These are phyloP conservation scores for Gymnocypris eckloni DNA, from an alignment of 2,797 vertebrate genomes.

Conservation along the genomic window DNA sequence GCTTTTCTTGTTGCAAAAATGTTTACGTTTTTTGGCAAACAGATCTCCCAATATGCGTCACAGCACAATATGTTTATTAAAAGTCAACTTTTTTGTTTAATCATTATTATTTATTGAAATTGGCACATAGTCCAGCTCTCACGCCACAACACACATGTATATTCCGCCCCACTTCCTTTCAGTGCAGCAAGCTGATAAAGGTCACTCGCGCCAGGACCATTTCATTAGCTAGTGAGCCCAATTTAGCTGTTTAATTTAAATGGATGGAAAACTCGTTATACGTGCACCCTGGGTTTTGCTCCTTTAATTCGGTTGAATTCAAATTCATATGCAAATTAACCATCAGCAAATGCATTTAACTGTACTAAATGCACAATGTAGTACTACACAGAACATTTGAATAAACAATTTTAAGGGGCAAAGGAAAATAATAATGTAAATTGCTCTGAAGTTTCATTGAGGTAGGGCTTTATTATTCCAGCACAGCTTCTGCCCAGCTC, in stretches of 20 bases:
- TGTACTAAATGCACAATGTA: conserved; percentile 54
- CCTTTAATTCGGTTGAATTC: conserved; percentile 59
- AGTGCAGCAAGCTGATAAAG: conserved; percentile 61
- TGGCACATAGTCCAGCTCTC: conserved; percentile 31
- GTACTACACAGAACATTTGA: conserved; percentile 39
- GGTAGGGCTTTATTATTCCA: conserved; percentile 51
- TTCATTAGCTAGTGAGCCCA: conserved; percentile 69
- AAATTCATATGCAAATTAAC: conserved; percentile 67
- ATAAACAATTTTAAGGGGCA: conserved; percentile 40
- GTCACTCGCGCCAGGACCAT: conserved; percentile 63
- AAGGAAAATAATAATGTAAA: conserved; percentile 51
- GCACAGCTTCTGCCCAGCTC: conserved; percentile 41
- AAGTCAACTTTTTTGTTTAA: not conserved
- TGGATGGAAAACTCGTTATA: conserved; percentile 70
- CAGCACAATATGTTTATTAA: conserved; percentile 40
- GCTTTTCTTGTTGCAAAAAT: conserved; percentile 3
- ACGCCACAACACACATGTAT: conserved; percentile 29
- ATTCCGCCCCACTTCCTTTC: conserved; percentile 40
- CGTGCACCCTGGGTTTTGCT: conserved; percentile 55
- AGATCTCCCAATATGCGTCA: not conserved
- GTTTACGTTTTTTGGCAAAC: conserved; percentile 1
- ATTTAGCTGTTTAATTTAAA: conserved; percentile 69
- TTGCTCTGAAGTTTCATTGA: conserved; percentile 57
- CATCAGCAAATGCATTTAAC: conserved; percentile 64
- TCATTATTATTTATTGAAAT: conserved; percentile 34